Evolutionary conservation across 2,797 vertebrate species (phyloP), one percentile per base, ranked within the genome.

Genomic region (Podarcis siculus): DNA sequence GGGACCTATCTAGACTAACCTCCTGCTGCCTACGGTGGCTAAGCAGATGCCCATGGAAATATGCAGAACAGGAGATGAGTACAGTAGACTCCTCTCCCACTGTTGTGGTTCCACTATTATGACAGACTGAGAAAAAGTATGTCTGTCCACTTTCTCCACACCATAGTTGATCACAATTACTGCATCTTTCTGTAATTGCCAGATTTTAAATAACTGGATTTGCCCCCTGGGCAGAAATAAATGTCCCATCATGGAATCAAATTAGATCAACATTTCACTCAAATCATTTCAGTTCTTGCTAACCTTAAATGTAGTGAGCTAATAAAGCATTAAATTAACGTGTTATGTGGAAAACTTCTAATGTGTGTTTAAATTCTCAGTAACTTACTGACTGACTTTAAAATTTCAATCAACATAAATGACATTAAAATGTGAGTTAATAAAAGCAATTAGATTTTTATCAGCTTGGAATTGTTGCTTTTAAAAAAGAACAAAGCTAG

Each of bases 251-350:
- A 64, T 86, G 79, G 76, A 94, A 90, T 83, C 77, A 92, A 92
- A 95, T 93, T 95, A 92, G 88, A 93, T 91, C 88, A 94, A 92
- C 90, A 89, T 80, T 93, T 94, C 76, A 87, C 77, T 94, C 85
- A 94, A 87, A 93, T 92, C 77, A 89, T 92, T 93, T 94, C 72
- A 87, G 71, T 91, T 93, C 80, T 89, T 89, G 83, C 86, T 94
- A 95, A 93, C 71, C 90, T 94, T 92, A 94, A 94, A 93, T 92
- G 91, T 89, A 93, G 80, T 93, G 87, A 94, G 49, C 89, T 93
- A 95, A 94, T 92, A 96, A 95, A 94, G 87, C 93, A 94, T 95
- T 93, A 94, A 94, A 95, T 95, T 93, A 93, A 55, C 81, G 90
- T 90, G 79, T 88, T 92, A 61, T 90, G 8, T 32, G 58, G 67